Conservation (phyloP, 2,113 vertebrate genomes). For the Cyrtonyx montezumae region DNA sequence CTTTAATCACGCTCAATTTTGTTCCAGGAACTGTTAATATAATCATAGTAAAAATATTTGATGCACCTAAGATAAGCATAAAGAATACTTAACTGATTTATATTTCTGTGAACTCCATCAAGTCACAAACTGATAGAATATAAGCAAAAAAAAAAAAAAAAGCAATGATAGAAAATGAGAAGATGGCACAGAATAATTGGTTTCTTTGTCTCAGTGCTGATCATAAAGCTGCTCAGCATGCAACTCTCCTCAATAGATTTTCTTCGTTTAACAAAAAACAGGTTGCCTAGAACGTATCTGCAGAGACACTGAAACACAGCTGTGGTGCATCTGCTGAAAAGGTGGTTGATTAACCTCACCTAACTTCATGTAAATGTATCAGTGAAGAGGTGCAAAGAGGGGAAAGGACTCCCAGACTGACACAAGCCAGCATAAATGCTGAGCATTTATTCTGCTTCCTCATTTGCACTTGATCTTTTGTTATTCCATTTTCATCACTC, state of each 20-base stretch:
- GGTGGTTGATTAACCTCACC: background rate
- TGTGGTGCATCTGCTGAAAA: background rate
- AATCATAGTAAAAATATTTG: slow-evolving; percentile 1
- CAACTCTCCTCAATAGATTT: background rate
- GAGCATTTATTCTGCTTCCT: background rate
- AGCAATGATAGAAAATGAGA: background rate
- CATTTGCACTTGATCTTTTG: background rate
- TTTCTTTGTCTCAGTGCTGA: background rate
- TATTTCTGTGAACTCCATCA: background rate
- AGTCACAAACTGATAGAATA: background rate
- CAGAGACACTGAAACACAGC: background rate
- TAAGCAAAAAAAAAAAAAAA: background rate
- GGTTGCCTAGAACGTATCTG: background rate
- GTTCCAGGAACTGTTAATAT: background rate
- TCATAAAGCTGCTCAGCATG: background rate
- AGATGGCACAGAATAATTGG: background rate
- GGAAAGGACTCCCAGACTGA: background rate
- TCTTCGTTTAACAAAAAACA: background rate
- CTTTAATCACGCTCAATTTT: background rate
- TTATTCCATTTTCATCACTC: background rate
- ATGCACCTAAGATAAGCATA: background rate
- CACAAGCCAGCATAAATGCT: background rate
- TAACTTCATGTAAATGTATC: background rate
- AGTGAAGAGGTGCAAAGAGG: background rate
- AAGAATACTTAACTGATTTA: background rate